These are phyloP conservation scores for Heliornis fulica DNA, from an alignment of 2,113 vertebrate species.

Conservation along the genomic window DNA sequence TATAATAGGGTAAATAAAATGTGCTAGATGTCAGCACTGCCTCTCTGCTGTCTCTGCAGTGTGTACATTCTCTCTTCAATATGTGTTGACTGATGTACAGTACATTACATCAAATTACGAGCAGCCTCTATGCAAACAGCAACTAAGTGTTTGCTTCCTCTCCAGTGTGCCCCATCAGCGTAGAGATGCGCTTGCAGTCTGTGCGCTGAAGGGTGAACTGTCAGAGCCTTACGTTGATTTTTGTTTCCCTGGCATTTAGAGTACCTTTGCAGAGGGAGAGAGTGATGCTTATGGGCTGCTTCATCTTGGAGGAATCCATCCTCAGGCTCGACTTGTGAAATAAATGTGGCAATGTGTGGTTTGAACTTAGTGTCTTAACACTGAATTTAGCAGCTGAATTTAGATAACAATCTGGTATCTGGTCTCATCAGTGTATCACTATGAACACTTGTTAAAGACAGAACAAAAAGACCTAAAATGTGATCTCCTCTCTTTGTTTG, in stretches of 20 bases:
- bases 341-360: constrained; percentile 61
- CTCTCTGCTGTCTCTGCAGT: not conserved
- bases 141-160: constrained; percentile 39
- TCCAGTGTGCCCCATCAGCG: not conserved
- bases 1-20: constrained; percentile 63
- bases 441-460: constrained; percentile 60
- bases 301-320: constrained; percentile 47
- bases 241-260: constrained; percentile 46
- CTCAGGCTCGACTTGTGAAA: constrained; percentile 60
- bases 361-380: constrained; percentile 66
- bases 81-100: constrained; percentile 48
- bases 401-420: constrained; percentile 70
- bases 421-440: constrained; percentile 63
- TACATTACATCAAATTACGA: constrained; percentile 45
- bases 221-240: constrained; percentile 35
- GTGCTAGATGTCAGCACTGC: constrained; percentile 28
- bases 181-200: not conserved
- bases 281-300: constrained; percentile 41
- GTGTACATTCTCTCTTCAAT: not conserved
- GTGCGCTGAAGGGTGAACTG: constrained; percentile 35
- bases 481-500: constrained; percentile 49
- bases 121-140: constrained; percentile 52
- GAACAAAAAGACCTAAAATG: constrained; percentile 63
- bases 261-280: constrained; percentile 18
- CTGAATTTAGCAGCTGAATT: constrained; percentile 70